Evolutionary conservation across 2,113 vertebrate species (phyloP).

Genomic region (Oriolus oriolus): DNA sequence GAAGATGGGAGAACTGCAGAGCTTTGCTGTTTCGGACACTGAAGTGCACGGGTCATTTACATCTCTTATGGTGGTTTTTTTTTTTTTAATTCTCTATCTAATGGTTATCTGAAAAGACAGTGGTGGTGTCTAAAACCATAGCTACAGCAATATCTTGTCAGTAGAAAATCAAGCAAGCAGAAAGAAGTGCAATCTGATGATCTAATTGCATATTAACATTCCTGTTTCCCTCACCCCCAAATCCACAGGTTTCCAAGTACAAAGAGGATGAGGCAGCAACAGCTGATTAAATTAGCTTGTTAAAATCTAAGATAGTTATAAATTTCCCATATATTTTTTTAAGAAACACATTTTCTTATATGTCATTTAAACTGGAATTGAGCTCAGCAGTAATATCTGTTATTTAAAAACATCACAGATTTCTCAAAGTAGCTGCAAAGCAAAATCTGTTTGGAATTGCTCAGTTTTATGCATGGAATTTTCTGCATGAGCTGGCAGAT

Average conservation of each 20-base stretch:
- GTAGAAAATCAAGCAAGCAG: background rate
- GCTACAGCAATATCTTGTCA: background rate
- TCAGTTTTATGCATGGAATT: conserved; percentile 23
- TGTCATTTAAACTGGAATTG: background rate
- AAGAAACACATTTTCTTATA: background rate
- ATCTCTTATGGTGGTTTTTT: background rate
- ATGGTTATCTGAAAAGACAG: background rate
- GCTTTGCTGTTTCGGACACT: background rate
- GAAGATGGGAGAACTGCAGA: background rate
- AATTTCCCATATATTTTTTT: background rate
- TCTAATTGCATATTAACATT: background rate
- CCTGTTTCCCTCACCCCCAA: background rate
- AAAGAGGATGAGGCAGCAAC: background rate
- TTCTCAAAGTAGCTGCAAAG: conserved; percentile 23
- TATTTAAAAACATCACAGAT: conserved; percentile 27
- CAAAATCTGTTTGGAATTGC: conserved; percentile 51
- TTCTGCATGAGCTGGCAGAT: conserved; percentile 48
- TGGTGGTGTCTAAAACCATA: background rate
- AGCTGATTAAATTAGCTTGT: background rate
- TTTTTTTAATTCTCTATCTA: background rate
- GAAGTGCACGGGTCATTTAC: background rate
- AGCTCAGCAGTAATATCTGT: background rate
- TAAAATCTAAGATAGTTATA: background rate
- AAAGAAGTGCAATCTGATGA: background rate
- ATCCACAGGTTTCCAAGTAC: background rate